Base-by-base conservation (phyloP, 2,797 vertebrate species). In the Clarias platycephalus region DNA sequence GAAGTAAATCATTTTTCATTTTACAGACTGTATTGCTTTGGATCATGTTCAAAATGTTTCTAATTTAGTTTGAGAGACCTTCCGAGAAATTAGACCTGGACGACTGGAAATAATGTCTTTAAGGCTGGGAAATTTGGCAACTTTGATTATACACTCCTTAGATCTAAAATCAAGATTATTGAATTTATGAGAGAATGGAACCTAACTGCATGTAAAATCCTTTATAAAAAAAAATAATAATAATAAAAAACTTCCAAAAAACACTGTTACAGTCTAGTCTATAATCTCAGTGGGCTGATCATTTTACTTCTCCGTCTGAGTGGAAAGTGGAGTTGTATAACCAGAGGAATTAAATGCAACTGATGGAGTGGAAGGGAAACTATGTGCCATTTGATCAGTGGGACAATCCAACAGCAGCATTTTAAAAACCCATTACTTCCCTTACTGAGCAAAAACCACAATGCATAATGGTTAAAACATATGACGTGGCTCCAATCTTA, bases 241-340 rank as follows among this genome's bases (percentile, higher is more conserved):
- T 31, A 31, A 31, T 28, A 57, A 31, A 22, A 68, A 20, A 15
- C 53, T 58, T 31, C 55, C 40, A 72, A 68, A 18, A 5, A 37
- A 70, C 53, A 68, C 64, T 53, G 76, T 62, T 26, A 37, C 31
- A 58, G 68, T 71, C 68, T 58, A 31, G 71, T 64, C 74, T 84
- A 79, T 67, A 87, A 70, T 78, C 28, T 68, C 72, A 67, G 78
- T 7, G 68, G 62, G 7, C 64, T 83, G 85, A 60, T 64, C 81
- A 31, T 83, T 68, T 86, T 86, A 63, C 72, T 40, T 76, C 34
- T 71, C 77, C 70, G 80, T 71, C 72, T 80, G 55, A 53, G 57
- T 85, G 74, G 81, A 87, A 85, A 84, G 40, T 71, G 53, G 13
- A 55, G 57, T 87, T 87, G 81, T 80, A 82, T 88, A 89, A 85